These are phyloP conservation scores for Andricus curvator DNA, from an alignment of 2,888 invertebrate species.

Conservation along the genomic window DNA sequence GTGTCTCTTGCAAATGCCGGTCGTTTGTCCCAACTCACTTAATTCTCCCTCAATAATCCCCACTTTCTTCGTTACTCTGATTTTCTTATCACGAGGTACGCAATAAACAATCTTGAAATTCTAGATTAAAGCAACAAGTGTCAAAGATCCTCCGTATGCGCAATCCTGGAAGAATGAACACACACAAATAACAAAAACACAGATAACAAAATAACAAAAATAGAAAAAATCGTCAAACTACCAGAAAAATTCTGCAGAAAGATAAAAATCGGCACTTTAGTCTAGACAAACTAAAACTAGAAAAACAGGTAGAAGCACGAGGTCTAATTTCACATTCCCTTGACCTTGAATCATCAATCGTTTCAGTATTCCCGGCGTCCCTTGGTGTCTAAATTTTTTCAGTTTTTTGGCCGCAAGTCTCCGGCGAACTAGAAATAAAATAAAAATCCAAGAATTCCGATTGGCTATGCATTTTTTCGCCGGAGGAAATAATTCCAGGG, in stretches of 20 bases:
- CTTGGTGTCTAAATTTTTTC: not conserved
- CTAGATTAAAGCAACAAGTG: conserved; percentile 47
- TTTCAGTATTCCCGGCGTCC: not conserved
- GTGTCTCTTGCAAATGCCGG: conserved; percentile 56
- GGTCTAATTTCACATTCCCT: conserved; percentile 2
- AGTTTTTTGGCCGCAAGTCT: not conserved
- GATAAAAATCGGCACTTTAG: too few relatives aligned
- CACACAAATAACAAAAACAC: not conserved
- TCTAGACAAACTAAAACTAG: not conserved
- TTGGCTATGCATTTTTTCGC: not conserved
- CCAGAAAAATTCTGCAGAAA: not conserved
- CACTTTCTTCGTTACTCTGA: conserved; percentile 46
- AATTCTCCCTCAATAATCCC: conserved; percentile 50
- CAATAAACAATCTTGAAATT: not conserved
- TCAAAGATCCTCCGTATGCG: conserved; percentile 45
- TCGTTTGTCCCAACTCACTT: conserved; percentile 11
- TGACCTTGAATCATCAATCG: conserved; percentile 19
- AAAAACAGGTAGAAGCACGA: not conserved
- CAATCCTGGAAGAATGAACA: not conserved
- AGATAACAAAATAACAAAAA: not conserved
- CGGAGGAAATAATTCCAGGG: not conserved
- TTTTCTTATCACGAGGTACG: conserved; percentile 20
- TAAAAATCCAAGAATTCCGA: not conserved
- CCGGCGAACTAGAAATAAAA: not conserved
- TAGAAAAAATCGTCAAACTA: not conserved